Evolutionary conservation across 1,140 invertebrate species (phyloP), one percentile per base, ranked within the genome.

Genomic region (Drosophila littoralis): DNA sequence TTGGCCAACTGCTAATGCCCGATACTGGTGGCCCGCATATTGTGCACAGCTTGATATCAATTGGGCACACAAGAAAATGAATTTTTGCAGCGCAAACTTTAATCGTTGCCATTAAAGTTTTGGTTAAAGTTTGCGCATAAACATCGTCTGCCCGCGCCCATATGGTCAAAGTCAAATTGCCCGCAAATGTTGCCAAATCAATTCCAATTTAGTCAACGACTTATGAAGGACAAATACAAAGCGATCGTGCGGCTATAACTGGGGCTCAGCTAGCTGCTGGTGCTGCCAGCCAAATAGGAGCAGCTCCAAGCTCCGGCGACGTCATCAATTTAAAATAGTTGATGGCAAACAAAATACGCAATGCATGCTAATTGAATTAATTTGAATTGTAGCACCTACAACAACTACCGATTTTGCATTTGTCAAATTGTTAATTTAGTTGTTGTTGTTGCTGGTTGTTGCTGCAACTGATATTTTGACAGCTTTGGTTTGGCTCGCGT

Each of bases 321-420:
- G 85, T 90, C 85, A 90, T 81, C 86, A 80, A 80, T 90, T 82
- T 63, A 66, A 90, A 90, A 90, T 90, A 90, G 86, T 86, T 79
- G 79, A 86, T 48, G 6, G 42, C 15, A 28, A 22, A 48, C 46
- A 48, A 90, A 76, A 90, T 81, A 90, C 86, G 86, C 85, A 90
- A 81, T 81, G 83, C 84, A 88, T 88, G 85, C 85, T 89, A 88
- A 88, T 89, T 88, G 84, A 89, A 89, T 28, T 88, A 84, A 89
- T 83, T 83, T 71, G 84, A 88, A 82, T 89, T 89, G 84, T 89
- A 77, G 84, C 84, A 88, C 83, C 83, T 89, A 86, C 82, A 79
- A 86, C 79, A 61, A 45, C 58, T 42, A 55, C 79, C 65, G 69
- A 72, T 68, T 77, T 85, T 75, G 79, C 75, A 81, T 81, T 81